Evolutionary conservation across 2,888 invertebrate genomes (phyloP), one percentile per base, ranked within the genome.

Genomic region (Leucophora obtusa): DNA sequence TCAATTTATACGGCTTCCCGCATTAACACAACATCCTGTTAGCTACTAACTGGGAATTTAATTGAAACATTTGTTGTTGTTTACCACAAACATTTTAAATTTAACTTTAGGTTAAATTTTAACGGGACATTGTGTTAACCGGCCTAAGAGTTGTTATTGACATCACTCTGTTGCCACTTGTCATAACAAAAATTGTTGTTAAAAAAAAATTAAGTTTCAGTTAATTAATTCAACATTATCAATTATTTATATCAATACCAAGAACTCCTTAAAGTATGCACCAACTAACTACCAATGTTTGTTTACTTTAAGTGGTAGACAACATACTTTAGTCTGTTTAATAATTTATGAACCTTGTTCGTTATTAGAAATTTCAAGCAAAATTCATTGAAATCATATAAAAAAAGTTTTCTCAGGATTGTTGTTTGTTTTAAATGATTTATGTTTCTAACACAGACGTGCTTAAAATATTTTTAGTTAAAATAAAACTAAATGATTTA

Each of bases 401-500:
- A 28, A 28, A 28, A 28, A 28, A 6, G 7, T 28, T 21, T 2
- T 4, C 28, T 6, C 24, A 24, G 2, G 24, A 5, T 24, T 24
- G 24, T 35, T 38, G 11, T 38, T 47, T 47, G 11, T n/a, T 14
- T 43, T 47, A 47, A 47, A n/a, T n/a, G 43, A 47, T 47, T 47
- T 47, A 47, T 47, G 3, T 47, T 6, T n/a, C 3, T 47, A 47
- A 14, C n/a, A 47, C n/a, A 28, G 28, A 56, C 28, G 28, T 56
- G 54, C 28, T 56, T 56, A 5, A 24, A 56, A 24, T 24, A 21
- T 21, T 4, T 47, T 47, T 47, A n/a, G n/a, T n/a, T n/a, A 47
- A n/a, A n/a, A 1, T 14, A 47, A 47, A 47, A 47, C 28, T 17
- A 47, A 43, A 68, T 56, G 14, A 47, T 72, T 63, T 47, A 65